Percentiles rank a stretch among this genome's conserved stretches.
phyloP scores from a whole-genome alignment of 2,113 vertebrate species.

The Tinamus guttatus region DNA sequence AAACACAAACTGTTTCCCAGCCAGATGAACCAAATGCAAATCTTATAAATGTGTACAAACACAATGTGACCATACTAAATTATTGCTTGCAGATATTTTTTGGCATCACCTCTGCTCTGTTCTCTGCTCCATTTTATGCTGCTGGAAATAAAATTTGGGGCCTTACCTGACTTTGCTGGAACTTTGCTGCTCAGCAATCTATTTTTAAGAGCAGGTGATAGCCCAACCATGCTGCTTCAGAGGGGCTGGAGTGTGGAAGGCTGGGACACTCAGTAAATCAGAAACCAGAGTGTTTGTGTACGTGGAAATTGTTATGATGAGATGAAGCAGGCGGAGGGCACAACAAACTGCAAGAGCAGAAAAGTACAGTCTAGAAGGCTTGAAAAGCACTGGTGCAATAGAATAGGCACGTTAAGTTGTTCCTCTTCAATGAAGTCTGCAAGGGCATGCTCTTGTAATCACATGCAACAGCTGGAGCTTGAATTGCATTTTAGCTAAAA shows the following conservation, averaged over 20 bases:
- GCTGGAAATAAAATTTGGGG: neutral
- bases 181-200: neutral
- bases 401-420: neutral
- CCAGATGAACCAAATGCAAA: neutral
- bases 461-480: rapidly evolving
- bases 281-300: neutral
- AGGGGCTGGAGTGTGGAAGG: neutral
- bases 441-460: neutral
- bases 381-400: neutral
- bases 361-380: neutral
- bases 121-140: neutral
- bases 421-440: neutral
- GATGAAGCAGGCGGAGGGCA: neutral
- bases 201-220: neutral
- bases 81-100: neutral
- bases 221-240: neutral
- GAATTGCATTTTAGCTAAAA: neutral
- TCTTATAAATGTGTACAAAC: neutral
- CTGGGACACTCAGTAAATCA: neutral
- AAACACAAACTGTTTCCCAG: neutral
- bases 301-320: neutral
- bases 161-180: neutral
- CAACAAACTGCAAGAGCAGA: neutral
- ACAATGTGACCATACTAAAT: neutral
- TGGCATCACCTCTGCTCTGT: neutral